Percentiles rank a stretch among this genome's conserved stretches.
Evolutionary conservation across 2,113 vertebrate genomes (phyloP).

Genomic region (Triplophysa dalaica): DNA sequence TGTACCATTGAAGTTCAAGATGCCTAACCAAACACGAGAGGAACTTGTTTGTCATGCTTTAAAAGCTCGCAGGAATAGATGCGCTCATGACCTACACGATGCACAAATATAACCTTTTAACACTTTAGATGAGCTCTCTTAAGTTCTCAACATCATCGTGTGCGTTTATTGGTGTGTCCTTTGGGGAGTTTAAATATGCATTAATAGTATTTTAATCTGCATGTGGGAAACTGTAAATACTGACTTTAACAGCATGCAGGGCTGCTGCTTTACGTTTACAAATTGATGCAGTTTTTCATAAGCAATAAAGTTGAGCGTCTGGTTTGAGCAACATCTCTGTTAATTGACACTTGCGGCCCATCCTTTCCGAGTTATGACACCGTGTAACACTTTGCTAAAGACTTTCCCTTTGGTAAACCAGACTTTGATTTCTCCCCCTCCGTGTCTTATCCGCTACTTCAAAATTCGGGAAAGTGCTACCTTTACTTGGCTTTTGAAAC

Average conservation of each 20-base stretch:
- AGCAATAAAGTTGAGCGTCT: conserved; percentile 6
- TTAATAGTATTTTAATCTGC: neutral
- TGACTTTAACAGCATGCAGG: neutral
- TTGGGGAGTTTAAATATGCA: conserved; percentile 13
- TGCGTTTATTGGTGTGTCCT: neutral
- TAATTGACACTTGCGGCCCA: conserved; percentile 37
- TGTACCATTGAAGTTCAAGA: neutral
- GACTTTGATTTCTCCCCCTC: conserved; percentile 42
- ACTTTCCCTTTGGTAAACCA: conserved; percentile 36
- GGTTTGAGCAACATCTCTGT: conserved; percentile 33
- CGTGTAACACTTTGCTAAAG: conserved; percentile 35
- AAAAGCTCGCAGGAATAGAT: neutral
- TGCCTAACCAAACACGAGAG: neutral
- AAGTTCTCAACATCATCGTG: neutral
- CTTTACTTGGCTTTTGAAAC: conserved; percentile 57
- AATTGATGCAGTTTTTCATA: neutral
- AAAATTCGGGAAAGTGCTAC: conserved; percentile 54
- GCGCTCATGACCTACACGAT: neutral
- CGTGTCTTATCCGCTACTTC: conserved; percentile 50
- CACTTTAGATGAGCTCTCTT: neutral
- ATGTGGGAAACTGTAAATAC: neutral
- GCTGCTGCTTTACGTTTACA: neutral
- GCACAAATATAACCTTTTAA: neutral
- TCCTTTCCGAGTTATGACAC: conserved; percentile 39
- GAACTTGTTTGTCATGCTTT: neutral